A percentile compares a stretch with the other conserved stretches of the same genome.
These are phyloP conservation scores for Parotia lawesii DNA, from an alignment of 2,113 vertebrate genomes.

Conservation along the genomic window DNA sequence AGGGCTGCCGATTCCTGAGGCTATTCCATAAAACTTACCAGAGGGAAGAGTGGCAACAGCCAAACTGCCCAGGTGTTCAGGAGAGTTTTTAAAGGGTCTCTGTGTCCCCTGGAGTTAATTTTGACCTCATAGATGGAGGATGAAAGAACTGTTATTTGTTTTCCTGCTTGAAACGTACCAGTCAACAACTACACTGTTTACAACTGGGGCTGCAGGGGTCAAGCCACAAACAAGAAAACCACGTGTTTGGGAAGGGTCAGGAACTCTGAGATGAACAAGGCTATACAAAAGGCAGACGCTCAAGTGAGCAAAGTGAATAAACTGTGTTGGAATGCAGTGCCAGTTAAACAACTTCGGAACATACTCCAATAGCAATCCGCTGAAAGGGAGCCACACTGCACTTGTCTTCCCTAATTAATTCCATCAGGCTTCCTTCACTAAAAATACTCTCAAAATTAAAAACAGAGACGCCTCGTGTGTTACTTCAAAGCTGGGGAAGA, in stretches of 20 bases:
- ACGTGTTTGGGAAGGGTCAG: neutral
- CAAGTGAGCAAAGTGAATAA: neutral
- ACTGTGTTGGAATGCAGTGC: neutral
- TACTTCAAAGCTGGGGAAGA: neutral
- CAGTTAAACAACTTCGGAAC: neutral
- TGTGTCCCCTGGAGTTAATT: neutral
- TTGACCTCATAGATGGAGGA: neutral
- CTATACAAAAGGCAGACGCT: neutral
- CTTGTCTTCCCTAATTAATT: slow-evolving; percentile 1
- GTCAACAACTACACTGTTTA: neutral
- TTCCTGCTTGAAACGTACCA: neutral
- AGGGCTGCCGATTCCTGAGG: neutral
- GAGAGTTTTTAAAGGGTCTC: neutral
- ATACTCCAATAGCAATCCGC: neutral
- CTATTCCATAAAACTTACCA: neutral
- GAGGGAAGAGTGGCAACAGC: neutral
- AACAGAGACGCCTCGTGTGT: neutral
- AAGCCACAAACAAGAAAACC: neutral
- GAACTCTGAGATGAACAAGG: neutral
- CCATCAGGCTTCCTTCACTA: neutral
- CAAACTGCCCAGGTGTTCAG: neutral
- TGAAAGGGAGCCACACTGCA: neutral
- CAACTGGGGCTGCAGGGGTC: neutral
- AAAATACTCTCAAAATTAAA: neutral
- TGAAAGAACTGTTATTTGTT: neutral